phyloP scores from a whole-genome alignment of 2,113 vertebrate genomes.

The Ictalurus punctatus region DNA sequence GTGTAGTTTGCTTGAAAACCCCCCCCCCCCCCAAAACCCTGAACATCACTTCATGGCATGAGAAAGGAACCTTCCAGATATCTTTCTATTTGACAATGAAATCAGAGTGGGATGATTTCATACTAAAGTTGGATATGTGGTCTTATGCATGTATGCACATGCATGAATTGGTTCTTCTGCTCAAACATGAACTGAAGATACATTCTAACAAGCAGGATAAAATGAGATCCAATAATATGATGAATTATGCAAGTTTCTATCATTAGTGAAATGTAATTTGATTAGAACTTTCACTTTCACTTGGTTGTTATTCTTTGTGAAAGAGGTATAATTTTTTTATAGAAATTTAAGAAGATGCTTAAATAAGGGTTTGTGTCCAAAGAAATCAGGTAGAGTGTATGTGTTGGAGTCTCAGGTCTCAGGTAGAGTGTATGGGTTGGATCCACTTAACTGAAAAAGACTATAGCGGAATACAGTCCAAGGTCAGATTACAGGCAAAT shows the following conservation, averaged over 20 bases:
- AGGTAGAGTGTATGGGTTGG: neutral
- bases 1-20: conserved; percentile 54
- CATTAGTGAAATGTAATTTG: conserved; percentile 43
- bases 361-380: neutral
- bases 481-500: conserved; percentile 9
- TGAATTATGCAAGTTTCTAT: conserved; percentile 64
- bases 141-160: neutral
- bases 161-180: conserved; percentile 48
- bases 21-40: too few relatives aligned
- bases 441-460: conserved; percentile 5
- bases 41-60: neutral
- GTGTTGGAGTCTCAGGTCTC: too few relatives aligned
- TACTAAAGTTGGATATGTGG: conserved; percentile 30
- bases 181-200: conserved; percentile 35
- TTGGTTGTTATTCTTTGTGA: conserved; percentile 20
- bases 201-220: conserved; percentile 55
- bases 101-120: conserved; percentile 53
- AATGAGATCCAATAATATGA: conserved; percentile 51
- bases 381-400: neutral
- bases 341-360: neutral
- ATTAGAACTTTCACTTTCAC: conserved; percentile 28
- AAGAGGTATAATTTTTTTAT: neutral
- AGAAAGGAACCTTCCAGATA: conserved; percentile 28
- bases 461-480: neutral
- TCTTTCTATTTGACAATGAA: conserved; percentile 65